These are phyloP conservation scores for Wiebesia pumilae DNA, from an alignment of 1,140 invertebrate genomes.

Conservation along the genomic window DNA sequence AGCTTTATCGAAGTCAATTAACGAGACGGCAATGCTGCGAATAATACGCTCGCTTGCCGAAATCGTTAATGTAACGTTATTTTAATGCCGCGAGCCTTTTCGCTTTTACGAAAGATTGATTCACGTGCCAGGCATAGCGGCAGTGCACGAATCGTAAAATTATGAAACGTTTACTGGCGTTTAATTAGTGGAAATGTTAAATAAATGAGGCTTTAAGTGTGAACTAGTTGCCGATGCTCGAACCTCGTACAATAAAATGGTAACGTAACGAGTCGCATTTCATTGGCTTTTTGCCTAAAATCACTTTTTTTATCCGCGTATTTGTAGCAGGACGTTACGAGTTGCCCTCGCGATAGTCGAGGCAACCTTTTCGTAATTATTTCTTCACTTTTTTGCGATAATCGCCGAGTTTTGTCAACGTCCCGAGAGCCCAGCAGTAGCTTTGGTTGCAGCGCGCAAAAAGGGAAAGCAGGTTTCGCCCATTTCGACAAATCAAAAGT, in stretches of 20 bases:
- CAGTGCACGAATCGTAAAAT: background rate
- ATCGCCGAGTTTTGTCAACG: constrained; percentile 4
- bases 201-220: constrained; percentile 36
- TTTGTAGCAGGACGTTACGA: background rate
- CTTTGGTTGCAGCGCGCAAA: background rate
- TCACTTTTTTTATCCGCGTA: background rate
- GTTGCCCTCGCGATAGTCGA: constrained; percentile 1
- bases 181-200: constrained; percentile 18
- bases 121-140: background rate
- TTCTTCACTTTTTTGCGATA: background rate
- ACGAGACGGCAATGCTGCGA: background rate
- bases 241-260: background rate
- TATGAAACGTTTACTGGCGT: constrained; percentile 5
- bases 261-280: constrained; percentile 23
- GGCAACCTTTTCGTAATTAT: constrained; percentile 11
- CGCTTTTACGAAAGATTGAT: background rate
- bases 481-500: constrained; percentile 32
- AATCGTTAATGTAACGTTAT: background rate
- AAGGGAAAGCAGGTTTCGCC: constrained; percentile 30
- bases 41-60: background rate
- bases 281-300: constrained; percentile 26
- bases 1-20: background rate
- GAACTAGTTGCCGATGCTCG: background rate
- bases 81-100: background rate
- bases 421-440: background rate